These are phyloP conservation scores for Camponotus vicinus DNA, from an alignment of 1,140 invertebrate genomes.

Conservation along the genomic window DNA sequence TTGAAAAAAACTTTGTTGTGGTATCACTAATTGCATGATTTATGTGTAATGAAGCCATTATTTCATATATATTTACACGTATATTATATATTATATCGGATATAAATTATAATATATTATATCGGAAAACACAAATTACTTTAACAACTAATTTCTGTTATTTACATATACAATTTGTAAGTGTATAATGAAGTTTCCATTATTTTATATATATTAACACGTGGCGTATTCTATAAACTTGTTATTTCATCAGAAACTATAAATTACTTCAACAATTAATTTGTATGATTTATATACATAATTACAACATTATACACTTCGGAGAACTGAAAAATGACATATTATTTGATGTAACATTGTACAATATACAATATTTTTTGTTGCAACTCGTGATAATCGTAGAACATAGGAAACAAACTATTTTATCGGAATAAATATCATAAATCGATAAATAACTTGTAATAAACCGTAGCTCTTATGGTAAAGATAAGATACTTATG, in stretches of 20 bases:
- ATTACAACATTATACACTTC: background rate
- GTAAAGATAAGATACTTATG: too few species aligned
- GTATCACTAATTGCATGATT: slow-evolving; percentile 32
- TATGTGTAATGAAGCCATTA: slow-evolving; percentile 58
- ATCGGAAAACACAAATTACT: too few species aligned
- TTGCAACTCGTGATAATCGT: too few species aligned
- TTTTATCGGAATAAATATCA: too few species aligned
- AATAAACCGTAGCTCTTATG: too few species aligned
- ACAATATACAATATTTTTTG: background rate
- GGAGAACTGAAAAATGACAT: too few species aligned
- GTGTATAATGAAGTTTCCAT: slow-evolving; percentile 54
- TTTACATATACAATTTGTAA: too few species aligned
- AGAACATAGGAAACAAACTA: too few species aligned
- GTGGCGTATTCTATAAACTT: background rate
- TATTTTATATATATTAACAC: background rate
- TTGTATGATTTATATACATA: background rate
- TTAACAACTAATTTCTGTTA: too few species aligned
- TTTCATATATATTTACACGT: background rate
- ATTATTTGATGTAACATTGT: background rate
- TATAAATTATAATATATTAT: too few species aligned
- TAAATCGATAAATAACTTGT: too few species aligned
- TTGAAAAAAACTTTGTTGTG: slow-evolving; percentile 74
- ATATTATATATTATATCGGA: too few species aligned
- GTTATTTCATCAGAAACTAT: background rate
- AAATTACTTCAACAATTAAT: background rate